Evolutionary conservation across 2,113 vertebrate species (phyloP).

Genomic region (Calidris pygmaea): DNA sequence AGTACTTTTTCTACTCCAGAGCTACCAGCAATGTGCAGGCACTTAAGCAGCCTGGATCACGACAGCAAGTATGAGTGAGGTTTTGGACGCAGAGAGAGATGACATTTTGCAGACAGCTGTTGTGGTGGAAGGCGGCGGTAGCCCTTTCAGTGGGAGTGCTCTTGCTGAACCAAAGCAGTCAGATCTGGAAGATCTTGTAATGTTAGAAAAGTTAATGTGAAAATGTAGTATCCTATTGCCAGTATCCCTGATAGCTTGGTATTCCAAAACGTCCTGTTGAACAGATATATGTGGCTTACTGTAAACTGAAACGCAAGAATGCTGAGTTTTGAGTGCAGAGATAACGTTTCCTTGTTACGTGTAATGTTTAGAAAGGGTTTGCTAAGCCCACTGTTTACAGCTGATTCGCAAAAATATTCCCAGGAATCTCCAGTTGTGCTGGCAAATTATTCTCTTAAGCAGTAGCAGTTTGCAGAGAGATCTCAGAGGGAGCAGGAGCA

Average conservation of each 20-base stretch:
- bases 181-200: not conserved
- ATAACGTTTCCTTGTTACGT: not conserved
- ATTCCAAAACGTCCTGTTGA: not conserved
- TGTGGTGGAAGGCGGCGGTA: not conserved
- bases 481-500: not conserved
- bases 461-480: not conserved
- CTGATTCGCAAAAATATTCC: not conserved
- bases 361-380: not conserved
- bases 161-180: not conserved
- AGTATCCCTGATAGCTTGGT: not conserved
- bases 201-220: not conserved
- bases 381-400: not conserved
- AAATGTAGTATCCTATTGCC: not conserved
- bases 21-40: not conserved
- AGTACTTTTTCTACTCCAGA: not conserved
- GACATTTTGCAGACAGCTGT: not conserved
- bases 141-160: not conserved
- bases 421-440: slow-evolving; percentile 13
- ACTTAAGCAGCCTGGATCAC: not conserved
- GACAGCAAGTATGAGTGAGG: not conserved
- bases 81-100: not conserved
- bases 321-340: not conserved
- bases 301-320: not conserved
- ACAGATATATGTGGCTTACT: not conserved
- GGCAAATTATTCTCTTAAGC: not conserved